These are phyloP conservation scores for Ovis aries DNA, from an alignment of 2,113 vertebrate species.

Conservation along the genomic window ARS-UI_Ramb_v3.0 NC_056057.1:68976501-68977000, in stretches of 20 bases:
- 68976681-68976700: background rate
- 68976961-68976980: constrained; percentile 52
- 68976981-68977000: constrained; percentile 49
- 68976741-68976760: background rate
- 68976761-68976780: background rate
- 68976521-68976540: background rate
- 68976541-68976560: background rate
- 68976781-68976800: background rate
- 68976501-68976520: background rate
- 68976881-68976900: constrained; percentile 60
- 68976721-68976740: background rate
- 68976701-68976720: background rate
- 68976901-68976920: background rate
- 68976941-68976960: background rate
- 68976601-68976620: background rate
- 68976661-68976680: background rate
- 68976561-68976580: background rate
- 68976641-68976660: background rate
- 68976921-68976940: background rate
- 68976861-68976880: constrained; percentile 36
- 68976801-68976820: background rate
- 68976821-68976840: constrained; percentile 42
- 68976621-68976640: background rate
- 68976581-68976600: background rate
- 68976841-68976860: constrained; percentile 46